Evolutionary conservation across 2,888 invertebrate species (phyloP), one percentile per base, ranked within the genome.

Genomic region (Drosophila peninsularis): DNA sequence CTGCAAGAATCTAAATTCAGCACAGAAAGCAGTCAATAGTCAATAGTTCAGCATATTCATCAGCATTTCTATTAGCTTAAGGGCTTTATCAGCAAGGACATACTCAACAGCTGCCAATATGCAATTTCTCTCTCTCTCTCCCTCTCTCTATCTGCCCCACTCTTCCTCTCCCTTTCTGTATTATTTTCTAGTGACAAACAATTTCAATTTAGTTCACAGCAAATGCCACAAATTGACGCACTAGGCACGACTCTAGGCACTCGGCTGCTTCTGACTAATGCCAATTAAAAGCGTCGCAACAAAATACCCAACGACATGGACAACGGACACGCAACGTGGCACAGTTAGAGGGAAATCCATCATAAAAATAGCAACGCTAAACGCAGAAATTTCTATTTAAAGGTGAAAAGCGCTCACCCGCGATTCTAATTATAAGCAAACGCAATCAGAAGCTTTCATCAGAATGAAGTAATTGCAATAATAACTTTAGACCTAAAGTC

Each of bases 301-400:
- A 21, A 52, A 52, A 7, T 17, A 17, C 45, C 30, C 52, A 72
- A 19, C 49, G 14, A 61, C 80, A 81, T 80, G 65, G 62, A 39
- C 42, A 44, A 63, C 67, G 64, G 68, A 56, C 82, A 82, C 82
- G 82, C 87, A 81, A 67, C n/a, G 45, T 24, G 24, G 27, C 52
- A 11, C 41, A 61, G 70, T 52, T 55, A 36, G 47, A 27, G 32
- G n/a, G 17, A 10, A 47, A 24, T 13, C 10, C 32, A 53, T 58
- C 55, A 58, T 67, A 68, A 50, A 77, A 77, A 63, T 69, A 69
- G 41, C 64, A 68, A 53, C 42, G 71, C 17, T 58, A 67, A 62
- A 62, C 58, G 67, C 55, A 62, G 56, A 52, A 73, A 30, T 72
- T 61, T 63, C 68, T 77, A 77, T 77, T 72, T 63, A 30, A 17